phyloP scores from a whole-genome alignment of 2,113 vertebrate genomes.

The Perca fluviatilis region DNA sequence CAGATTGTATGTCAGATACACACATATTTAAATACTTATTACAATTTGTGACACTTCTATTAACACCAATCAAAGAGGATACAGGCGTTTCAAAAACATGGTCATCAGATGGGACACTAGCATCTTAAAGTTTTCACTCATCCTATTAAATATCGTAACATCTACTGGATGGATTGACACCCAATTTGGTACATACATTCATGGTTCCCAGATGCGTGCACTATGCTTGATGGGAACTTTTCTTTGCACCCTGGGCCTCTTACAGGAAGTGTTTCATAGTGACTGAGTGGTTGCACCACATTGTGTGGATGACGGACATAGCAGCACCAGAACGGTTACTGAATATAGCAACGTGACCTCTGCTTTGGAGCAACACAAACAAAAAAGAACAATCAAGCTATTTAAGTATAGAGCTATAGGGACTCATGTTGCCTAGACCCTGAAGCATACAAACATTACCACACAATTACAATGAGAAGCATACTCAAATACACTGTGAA shows the following conservation, averaged over 20 bases:
- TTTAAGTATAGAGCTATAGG: no score
- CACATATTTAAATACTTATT: not conserved
- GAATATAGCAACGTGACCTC: constrained; percentile 44
- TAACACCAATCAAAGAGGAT: not conserved
- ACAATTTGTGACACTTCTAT: not conserved
- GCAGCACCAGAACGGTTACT: constrained; percentile 61
- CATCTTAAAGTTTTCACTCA: not conserved
- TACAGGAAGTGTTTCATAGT: not conserved
- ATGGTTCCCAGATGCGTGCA: not conserved
- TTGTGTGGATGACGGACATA: constrained; percentile 54
- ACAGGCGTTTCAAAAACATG: not conserved
- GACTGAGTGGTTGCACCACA: constrained; percentile 1
- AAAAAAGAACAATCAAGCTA: not conserved
- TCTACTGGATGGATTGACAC: not conserved
- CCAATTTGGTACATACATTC: not conserved
- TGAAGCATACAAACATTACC: not conserved
- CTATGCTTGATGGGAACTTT: not conserved
- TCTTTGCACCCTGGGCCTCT: not conserved
- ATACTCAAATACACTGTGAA: not conserved
- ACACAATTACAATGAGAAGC: not conserved
- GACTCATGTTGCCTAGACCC: no score
- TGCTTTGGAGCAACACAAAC: constrained; percentile 2
- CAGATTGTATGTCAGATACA: not conserved
- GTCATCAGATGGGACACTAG: not conserved
- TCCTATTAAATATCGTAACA: not conserved